phyloP scores from a whole-genome alignment of 37 sponge, comb jelly and placozoan species.

The Beroe forskalii region DNA sequence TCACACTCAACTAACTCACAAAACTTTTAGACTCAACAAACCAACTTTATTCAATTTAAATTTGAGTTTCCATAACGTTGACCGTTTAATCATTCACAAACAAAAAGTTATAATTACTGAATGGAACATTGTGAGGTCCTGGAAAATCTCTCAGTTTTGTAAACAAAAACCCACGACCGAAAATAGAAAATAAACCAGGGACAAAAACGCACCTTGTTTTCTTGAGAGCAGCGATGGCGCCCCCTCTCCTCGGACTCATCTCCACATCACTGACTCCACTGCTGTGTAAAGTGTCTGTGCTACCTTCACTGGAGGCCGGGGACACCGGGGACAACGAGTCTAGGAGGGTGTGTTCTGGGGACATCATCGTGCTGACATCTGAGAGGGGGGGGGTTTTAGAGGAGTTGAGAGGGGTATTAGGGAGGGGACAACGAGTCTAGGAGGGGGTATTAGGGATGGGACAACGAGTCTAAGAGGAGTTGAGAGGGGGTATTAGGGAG shows the following conservation, averaged over 20 bases:
- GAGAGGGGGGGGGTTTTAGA: background rate
- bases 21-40: too few species aligned
- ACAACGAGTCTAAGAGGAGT: background rate
- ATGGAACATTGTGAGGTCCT: too few species aligned
- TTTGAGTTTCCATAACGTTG: too few species aligned
- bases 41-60: too few species aligned
- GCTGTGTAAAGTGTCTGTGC: background rate
- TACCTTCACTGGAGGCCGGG: conserved; percentile 51
- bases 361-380: conserved; percentile 29
- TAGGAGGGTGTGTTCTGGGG: background rate
- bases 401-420: background rate
- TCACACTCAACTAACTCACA: too few species aligned
- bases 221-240: background rate
- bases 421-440: background rate
- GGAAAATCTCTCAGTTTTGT: too few species aligned
- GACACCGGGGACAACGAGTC: conserved; percentile 30
- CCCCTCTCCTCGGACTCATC: background rate
- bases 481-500: background rate
- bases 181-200: background rate
- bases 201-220: conserved; percentile 15
- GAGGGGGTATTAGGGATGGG: background rate
- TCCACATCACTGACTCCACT: conserved; percentile 50
- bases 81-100: too few species aligned
- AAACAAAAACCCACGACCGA: too few species aligned
- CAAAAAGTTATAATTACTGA: too few species aligned